Percentiles rank a stretch among this genome's conserved stretches.
These are phyloP conservation scores for Pteria penguin DNA, from an alignment of 2,888 invertebrate genomes.

Conservation along the genomic window DNA sequence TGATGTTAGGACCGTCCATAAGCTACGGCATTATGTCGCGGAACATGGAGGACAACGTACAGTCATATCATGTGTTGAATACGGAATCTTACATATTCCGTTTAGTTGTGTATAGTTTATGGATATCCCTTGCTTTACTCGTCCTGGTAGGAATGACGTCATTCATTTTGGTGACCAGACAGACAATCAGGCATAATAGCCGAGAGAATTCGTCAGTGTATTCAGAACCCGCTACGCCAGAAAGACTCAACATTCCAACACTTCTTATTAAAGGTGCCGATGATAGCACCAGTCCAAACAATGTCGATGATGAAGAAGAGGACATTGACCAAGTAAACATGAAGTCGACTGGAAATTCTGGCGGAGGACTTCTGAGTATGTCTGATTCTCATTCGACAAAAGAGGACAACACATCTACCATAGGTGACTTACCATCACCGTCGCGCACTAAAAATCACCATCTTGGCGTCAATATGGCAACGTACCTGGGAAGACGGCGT, in stretches of 20 bases:
- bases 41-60: slow-evolving; percentile 27
- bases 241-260: slow-evolving; percentile 59
- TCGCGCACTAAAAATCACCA: slow-evolving; percentile 46
- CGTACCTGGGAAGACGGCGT: slow-evolving; percentile 69
- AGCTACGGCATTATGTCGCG: slow-evolving; percentile 59
- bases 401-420: slow-evolving; percentile 41
- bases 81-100: slow-evolving; percentile 56
- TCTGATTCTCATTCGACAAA: slow-evolving; percentile 41
- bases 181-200: slow-evolving; percentile 32
- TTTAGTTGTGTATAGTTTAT: slow-evolving; percentile 52
- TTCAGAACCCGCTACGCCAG: slow-evolving; percentile 54
- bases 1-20: slow-evolving; percentile 51
- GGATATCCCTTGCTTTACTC: slow-evolving; percentile 40
- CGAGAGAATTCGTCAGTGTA: slow-evolving; percentile 44
- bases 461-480: slow-evolving; percentile 70
- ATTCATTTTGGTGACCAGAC: slow-evolving; percentile 39
- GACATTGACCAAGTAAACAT: slow-evolving; percentile 13
- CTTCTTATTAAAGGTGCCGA: slow-evolving; percentile 59
- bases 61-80: slow-evolving; percentile 55
- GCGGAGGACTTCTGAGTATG: slow-evolving; percentile 20
- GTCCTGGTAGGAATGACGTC: slow-evolving; percentile 45
- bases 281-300: slow-evolving; percentile 36
- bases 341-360: slow-evolving; percentile 12
- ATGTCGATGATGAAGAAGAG: slow-evolving; percentile 34
- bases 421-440: slow-evolving; percentile 40